A percentile compares a stretch with the other conserved stretches of the same genome.
Conservation (phyloP, 2,888 invertebrate genomes). For the Cephus spinipes region DNA sequence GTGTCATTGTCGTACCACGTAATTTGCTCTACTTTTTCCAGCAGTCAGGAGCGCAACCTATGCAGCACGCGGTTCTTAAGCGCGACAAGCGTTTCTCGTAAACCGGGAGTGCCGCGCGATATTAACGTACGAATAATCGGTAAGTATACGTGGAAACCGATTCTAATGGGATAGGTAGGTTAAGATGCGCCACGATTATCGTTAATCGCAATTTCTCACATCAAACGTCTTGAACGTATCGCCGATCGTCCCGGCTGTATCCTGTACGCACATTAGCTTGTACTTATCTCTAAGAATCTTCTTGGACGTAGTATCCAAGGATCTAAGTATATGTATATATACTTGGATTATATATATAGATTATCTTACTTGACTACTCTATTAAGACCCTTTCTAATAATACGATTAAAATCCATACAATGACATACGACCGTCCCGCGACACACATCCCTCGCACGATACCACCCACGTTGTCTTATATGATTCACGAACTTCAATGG, state of each 20-base stretch:
- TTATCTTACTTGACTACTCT: background rate
- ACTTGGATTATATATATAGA: background rate
- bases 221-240: background rate
- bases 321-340: too few species aligned
- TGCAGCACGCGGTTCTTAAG: slow-evolving; percentile 18
- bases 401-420: background rate
- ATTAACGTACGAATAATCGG: background rate
- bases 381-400: background rate
- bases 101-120: slow-evolving; percentile 30
- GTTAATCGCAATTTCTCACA: background rate
- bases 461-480: slow-evolving; percentile 18
- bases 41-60: slow-evolving; percentile 5
- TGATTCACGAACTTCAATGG: slow-evolving; percentile 23
- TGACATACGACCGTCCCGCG: slow-evolving; percentile 5
- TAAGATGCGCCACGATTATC: background rate
- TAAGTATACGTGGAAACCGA: background rate
- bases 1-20: slow-evolving; percentile 50
- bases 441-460: background rate
- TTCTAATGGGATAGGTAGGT: background rate
- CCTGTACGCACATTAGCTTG: background rate
- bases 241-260: background rate
- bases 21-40: slow-evolving; percentile 53
- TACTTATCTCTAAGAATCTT: background rate
- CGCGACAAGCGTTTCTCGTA: slow-evolving; percentile 33
- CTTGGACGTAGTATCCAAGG: background rate